Evolutionary conservation across 2,113 vertebrate species (phyloP), one percentile per base, ranked within the genome.

Genomic region (Mesembrinibis cayennensis): DNA sequence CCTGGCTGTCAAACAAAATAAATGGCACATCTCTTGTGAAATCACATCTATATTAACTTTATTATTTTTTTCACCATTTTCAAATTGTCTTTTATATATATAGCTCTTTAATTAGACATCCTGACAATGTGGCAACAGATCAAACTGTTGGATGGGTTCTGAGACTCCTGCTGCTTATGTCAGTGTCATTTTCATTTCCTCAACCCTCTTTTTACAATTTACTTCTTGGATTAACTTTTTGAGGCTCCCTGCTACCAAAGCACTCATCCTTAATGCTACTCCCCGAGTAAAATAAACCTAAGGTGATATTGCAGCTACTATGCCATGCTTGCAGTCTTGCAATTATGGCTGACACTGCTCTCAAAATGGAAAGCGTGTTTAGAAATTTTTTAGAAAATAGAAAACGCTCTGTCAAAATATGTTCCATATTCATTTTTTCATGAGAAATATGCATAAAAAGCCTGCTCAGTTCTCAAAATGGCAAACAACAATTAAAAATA

Each of bases 31-130:
- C 74, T 90, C 87, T 83, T 73, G n/a, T 82, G 84, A 82, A 97
- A 95, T 77, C 78, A 82, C 49, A 79, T 89, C 78, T 90, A 81
- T 45, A 73, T 70, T 88, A 91, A 63, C 44, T 89, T 70, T 11
- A 76, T 65, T 44, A 49, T 53, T 80, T 96, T 96, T 96, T 95
- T 91, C 38, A 65, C 38, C 38, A 16, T 84, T 90, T 94, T 77
- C 18, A 90, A 91, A 83, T 89, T 87, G 18, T 50, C 38, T 69
- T 79, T 7, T 81, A 55, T 69, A 45, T 65, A 66, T 73, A 61
- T 16, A 61, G 16, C 13, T 93, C 53, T 79, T 96, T 82, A 95
- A 94, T 93, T 93, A 90, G 71, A 67, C 50, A 36, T 23, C 11
- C 26, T 61, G 63, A 87, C 49, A 90, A 70, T 45, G 58, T 2